A percentile compares a stretch with the other conserved stretches of the same genome.
phyloP scores from a whole-genome alignment of 2,797 vertebrate genomes.

The Euphonia xanthogaster region DNA sequence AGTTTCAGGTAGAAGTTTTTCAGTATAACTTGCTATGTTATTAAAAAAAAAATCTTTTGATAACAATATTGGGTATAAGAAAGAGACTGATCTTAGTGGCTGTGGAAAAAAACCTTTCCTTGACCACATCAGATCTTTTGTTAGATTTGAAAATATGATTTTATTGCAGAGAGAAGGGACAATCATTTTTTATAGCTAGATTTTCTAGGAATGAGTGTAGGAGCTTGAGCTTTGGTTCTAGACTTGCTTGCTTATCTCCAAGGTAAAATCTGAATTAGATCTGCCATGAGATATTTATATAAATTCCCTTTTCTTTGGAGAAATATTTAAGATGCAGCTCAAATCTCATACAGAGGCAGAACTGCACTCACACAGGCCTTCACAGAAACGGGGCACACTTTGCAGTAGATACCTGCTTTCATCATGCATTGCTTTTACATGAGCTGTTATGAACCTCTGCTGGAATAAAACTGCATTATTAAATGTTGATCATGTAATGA shows the following conservation, averaged over 20 bases:
- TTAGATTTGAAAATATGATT: conserved; percentile 60
- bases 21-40: conserved; percentile 9
- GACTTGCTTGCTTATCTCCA: background rate
- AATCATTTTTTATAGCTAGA: background rate
- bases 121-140: conserved; percentile 38
- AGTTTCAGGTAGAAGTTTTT: conserved; percentile 35
- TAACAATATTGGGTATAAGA: conserved; percentile 21
- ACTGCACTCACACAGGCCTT: background rate
- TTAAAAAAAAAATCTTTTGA: conserved; percentile 52
- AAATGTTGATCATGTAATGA: background rate
- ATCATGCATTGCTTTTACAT: background rate
- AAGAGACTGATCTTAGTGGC: conserved; percentile 52
- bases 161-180: conserved; percentile 38
- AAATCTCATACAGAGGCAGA: background rate
- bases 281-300: background rate
- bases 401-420: background rate
- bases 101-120: conserved; percentile 25
- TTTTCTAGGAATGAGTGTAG: background rate
- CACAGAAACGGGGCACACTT: background rate
- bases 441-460: background rate
- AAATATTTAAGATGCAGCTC: background rate
- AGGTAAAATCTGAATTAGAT: background rate
- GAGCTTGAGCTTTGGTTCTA: background rate
- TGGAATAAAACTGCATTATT: background rate
- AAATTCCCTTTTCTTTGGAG: background rate